A percentile compares a stretch with the other conserved stretches of the same genome.
Evolutionary conservation across 2,888 invertebrate genomes (phyloP).

Genomic region (Philhelius pedissequus): DNA sequence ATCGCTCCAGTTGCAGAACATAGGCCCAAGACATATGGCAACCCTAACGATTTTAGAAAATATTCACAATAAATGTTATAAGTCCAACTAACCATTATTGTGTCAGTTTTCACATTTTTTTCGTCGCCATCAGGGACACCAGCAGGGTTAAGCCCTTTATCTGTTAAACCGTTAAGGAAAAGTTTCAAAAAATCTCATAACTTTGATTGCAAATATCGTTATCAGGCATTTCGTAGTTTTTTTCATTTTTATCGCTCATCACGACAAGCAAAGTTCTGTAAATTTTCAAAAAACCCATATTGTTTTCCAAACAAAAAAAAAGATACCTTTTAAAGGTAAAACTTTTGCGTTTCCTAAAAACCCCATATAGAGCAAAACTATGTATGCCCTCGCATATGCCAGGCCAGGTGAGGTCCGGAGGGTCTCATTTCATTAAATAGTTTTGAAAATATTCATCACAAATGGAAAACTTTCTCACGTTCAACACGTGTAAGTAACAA

Average conservation of each 20-base stretch:
- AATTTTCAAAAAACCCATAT: neutral
- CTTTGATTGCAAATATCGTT: neutral
- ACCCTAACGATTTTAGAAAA: no score
- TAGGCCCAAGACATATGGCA: no score
- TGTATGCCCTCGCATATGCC: neutral
- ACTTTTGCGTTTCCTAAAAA: neutral
- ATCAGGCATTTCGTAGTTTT: neutral
- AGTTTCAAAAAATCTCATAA: neutral
- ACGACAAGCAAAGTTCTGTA: neutral
- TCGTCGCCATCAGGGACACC: no score
- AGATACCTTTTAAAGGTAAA: neutral
- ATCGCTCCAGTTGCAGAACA: no score
- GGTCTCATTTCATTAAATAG: conserved; percentile 1
- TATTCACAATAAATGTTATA: no score
- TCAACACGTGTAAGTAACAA: conserved; percentile 60
- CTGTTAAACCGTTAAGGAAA: neutral
- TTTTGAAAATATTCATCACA: conserved; percentile 25
- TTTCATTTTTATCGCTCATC: neutral
- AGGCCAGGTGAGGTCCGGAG: neutral
- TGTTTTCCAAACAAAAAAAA: neutral
- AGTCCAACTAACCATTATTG: no score
- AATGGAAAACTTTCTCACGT: conserved; percentile 54
- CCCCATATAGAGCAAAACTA: neutral
- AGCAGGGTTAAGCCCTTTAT: neutral
- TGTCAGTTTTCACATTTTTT: no score